Percentiles rank a stretch among this genome's conserved stretches.
Conservation (phyloP, 2,888 invertebrate genomes). For the Caenorhabditis panamensis region DNA sequence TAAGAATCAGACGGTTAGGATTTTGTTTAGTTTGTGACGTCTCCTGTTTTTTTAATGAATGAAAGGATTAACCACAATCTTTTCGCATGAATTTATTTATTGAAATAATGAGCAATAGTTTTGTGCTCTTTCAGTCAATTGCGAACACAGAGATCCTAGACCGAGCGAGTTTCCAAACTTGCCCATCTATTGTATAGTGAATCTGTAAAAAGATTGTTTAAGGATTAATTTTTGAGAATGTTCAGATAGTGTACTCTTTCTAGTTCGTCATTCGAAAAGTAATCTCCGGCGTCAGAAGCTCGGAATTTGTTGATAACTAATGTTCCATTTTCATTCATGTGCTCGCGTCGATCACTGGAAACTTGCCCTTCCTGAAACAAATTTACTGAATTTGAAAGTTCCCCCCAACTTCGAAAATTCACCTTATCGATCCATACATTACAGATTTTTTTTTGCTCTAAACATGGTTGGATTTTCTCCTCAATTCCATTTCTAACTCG, state of each 20-base stretch:
- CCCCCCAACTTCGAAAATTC: not conserved
- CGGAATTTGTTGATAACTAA: slow-evolving; percentile 59
- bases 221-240: no score
- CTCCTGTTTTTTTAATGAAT: no score
- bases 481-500: slow-evolving; percentile 49
- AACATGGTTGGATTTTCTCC: slow-evolving; percentile 43
- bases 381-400: not conserved
- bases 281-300: slow-evolving; percentile 62
- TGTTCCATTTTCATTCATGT: slow-evolving; percentile 61
- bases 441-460: not conserved
- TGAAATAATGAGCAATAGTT: no score
- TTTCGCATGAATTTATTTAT: no score
- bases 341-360: slow-evolving; percentile 37
- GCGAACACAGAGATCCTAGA: slow-evolving; percentile 48
- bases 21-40: no score
- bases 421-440: slow-evolving; percentile 21
- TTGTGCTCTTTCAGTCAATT: slow-evolving; percentile 6
- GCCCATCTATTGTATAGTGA: slow-evolving; percentile 61
- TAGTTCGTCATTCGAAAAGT: slow-evolving; percentile 62
- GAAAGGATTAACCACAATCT: no score
- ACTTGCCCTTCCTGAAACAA: slow-evolving; percentile 25
- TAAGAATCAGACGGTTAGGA: no score
- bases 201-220: slow-evolving; percentile 37
- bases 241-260: no score
- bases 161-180: slow-evolving; percentile 49